Percentiles rank a stretch among this genome's conserved stretches.
phyloP scores from a whole-genome alignment of 2,888 invertebrate species.

The Archips xylosteana region DNA sequence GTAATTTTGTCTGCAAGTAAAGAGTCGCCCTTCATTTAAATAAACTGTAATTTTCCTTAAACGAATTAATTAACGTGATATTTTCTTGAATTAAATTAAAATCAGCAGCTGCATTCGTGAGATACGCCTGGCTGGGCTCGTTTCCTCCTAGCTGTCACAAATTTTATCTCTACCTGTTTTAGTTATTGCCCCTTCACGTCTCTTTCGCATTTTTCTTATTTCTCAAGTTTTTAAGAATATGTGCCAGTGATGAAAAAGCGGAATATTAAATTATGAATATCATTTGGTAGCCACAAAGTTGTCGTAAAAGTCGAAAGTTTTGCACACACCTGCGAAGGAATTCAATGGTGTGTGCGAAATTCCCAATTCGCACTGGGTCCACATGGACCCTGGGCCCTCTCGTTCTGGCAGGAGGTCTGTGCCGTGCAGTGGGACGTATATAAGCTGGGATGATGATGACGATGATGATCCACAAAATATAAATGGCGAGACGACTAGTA shows the following conservation, averaged over 20 bases:
- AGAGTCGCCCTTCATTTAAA: constrained; percentile 46
- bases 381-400: too few species aligned
- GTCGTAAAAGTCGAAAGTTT: too few species aligned
- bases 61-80: constrained; percentile 50
- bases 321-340: too few species aligned
- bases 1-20: constrained; percentile 17
- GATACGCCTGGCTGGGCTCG: constrained; percentile 67
- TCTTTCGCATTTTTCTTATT: constrained; percentile 56
- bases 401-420: too few species aligned
- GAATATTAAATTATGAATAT: not conserved
- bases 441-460: too few species aligned
- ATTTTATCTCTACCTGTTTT: constrained; percentile 71
- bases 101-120: constrained; percentile 67
- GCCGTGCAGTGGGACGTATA: too few species aligned
- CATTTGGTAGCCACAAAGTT: not conserved
- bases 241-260: not conserved
- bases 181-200: constrained; percentile 64
- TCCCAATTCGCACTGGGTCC: too few species aligned
- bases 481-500: too few species aligned
- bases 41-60: constrained; percentile 51
- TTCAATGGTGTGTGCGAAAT: too few species aligned
- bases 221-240: constrained; percentile 49
- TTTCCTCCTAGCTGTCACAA: constrained; percentile 71
- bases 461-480: too few species aligned
- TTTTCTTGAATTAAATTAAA: constrained; percentile 69